Evolutionary conservation across 2,113 vertebrate genomes (phyloP).

Genomic region (Nettapus auritus): DNA sequence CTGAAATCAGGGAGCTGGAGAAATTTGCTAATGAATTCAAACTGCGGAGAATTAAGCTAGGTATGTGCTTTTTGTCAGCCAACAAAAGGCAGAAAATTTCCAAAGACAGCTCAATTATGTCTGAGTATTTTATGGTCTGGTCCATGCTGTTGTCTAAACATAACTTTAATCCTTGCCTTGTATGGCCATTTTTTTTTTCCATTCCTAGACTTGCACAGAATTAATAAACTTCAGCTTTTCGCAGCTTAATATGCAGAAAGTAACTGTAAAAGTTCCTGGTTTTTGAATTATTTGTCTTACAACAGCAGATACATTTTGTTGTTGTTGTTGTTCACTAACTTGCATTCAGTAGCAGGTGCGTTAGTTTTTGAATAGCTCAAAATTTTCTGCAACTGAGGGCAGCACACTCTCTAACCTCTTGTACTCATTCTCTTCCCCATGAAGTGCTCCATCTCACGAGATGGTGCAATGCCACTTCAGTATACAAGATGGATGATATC

Average conservation of each 20-base stretch:
- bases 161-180: neutral
- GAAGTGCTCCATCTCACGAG: neutral
- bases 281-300: neutral
- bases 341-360: neutral
- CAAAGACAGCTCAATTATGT: neutral
- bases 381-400: neutral
- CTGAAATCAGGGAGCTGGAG: constrained; percentile 95
- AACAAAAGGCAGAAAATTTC: neutral
- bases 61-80: constrained; percentile 62
- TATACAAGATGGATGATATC: neutral
- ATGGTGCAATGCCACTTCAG: neutral
- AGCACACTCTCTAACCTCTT: neutral
- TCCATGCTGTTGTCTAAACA: neutral
- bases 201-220: neutral
- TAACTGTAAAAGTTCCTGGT: neutral
- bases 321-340: neutral
- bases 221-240: neutral
- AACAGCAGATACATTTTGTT: neutral
- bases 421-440: neutral
- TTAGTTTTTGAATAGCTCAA: neutral
- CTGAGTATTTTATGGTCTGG: neutral
- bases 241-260: neutral
- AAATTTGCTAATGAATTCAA: constrained; percentile 98
- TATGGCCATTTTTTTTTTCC: neutral
- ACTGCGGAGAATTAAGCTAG: constrained; percentile 94